phyloP scores from a whole-genome alignment of 2,888 invertebrate genomes.

The Noctuana brunneofusca region DNA sequence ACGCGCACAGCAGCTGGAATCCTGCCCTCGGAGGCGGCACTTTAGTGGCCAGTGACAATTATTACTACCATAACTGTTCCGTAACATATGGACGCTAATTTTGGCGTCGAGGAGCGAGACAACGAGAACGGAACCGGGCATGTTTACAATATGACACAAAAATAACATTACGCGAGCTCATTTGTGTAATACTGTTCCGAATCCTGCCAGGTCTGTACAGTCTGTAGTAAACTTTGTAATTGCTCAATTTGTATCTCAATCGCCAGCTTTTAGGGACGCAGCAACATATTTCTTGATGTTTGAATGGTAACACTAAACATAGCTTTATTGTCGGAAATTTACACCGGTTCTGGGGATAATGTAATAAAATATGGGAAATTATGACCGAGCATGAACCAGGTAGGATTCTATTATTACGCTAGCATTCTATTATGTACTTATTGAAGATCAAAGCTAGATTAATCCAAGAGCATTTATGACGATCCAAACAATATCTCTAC shows the following conservation, averaged over 20 bases:
- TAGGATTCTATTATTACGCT: neutral
- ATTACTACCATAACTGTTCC: slow-evolving; percentile 67
- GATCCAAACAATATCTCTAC: neutral
- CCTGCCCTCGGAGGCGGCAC: slow-evolving; percentile 33
- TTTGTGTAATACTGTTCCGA: slow-evolving; percentile 49
- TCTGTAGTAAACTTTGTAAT: slow-evolving; percentile 41
- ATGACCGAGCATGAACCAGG: slow-evolving; percentile 17
- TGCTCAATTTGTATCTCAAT: slow-evolving; percentile 38
- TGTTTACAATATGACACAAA: slow-evolving; percentile 53
- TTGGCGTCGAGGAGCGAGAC: slow-evolving; percentile 54
- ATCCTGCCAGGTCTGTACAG: slow-evolving; percentile 49
- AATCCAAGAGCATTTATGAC: neutral
- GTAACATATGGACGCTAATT: slow-evolving; percentile 61
- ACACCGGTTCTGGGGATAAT: slow-evolving; percentile 19
- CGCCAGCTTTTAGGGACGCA: neutral
- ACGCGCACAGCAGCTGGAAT: slow-evolving; percentile 37
- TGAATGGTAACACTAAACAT: slow-evolving; percentile 20
- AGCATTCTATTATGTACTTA: neutral
- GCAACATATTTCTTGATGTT: slow-evolving; percentile 13
- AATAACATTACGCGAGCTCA: slow-evolving; percentile 55
- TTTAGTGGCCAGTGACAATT: slow-evolving; percentile 53
- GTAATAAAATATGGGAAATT: slow-evolving; percentile 24
- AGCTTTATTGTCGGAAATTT: slow-evolving; percentile 27
- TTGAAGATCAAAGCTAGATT: neutral
- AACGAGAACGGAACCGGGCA: slow-evolving; percentile 46